Evolutionary conservation across 1,140 invertebrate genomes (phyloP).

Genomic region (Plodia interpunctella): DNA sequence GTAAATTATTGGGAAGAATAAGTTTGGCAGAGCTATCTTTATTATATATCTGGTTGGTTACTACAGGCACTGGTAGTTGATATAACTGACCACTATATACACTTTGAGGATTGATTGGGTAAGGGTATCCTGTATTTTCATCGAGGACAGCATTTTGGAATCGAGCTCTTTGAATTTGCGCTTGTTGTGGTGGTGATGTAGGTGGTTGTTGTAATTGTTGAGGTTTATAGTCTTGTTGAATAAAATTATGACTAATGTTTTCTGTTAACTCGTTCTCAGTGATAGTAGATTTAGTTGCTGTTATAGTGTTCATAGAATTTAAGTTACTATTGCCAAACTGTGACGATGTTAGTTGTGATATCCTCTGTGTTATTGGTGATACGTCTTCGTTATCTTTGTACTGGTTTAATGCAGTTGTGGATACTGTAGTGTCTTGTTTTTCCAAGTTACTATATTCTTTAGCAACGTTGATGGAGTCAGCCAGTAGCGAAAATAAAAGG

Average conservation of each 20-base stretch:
- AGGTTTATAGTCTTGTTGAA: neutral
- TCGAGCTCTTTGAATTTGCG: neutral
- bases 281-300: slow-evolving; percentile 10
- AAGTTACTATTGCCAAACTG: slow-evolving; percentile 43
- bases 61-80: slow-evolving; percentile 56
- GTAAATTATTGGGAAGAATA: slow-evolving; percentile 18
- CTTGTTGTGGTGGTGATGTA: neutral
- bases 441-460: slow-evolving; percentile 56
- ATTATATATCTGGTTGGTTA: slow-evolving; percentile 60
- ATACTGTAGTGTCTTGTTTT: slow-evolving; percentile 38
- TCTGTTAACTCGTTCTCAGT: neutral
- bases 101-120: slow-evolving; percentile 27
- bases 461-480: slow-evolving; percentile 61
- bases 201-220: neutral
- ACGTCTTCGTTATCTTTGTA: slow-evolving; percentile 40
- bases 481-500: slow-evolving; percentile 59
- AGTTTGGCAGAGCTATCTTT: slow-evolving; percentile 26
- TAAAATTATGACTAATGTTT: neutral
- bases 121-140: slow-evolving; percentile 12
- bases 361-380: slow-evolving; percentile 44
- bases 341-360: slow-evolving; percentile 56
- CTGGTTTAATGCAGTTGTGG: slow-evolving; percentile 31
- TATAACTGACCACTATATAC: slow-evolving; percentile 67
- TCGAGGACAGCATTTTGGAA: neutral
- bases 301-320: slow-evolving; percentile 18